Base-by-base conservation (phyloP, 2,797 vertebrate species). In the Semaprochilodus insignis region DNA sequence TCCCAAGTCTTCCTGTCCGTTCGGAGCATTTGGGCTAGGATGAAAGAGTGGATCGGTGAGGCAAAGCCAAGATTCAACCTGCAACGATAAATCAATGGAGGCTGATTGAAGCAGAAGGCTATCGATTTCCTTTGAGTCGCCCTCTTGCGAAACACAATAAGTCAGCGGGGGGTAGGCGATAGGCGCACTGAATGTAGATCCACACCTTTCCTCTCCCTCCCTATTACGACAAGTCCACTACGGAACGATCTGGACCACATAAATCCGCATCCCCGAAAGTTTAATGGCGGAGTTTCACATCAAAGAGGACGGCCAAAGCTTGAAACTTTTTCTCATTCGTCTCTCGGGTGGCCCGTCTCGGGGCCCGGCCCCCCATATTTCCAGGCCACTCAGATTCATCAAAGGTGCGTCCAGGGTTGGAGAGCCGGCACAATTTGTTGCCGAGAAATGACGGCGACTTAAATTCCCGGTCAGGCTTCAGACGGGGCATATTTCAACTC, bases 31-130 rank as follows among this genome's bases (percentile, higher is more conserved):
- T 57, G 57, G 80, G 55, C 0, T 1, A 70, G 77, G 72, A 81
- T 71, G 80, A 62, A 6, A 34, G 77, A 80, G 78, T 79, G 81
- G 84, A 85, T 78, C 81, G 81, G 74, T 62, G 83, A 89, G 78
- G 81, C 78, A 66, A 62, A 66, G 54, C 83, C 75, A 80, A 78
- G 83, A 77, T 84, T 81, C 85, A 77, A 83, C 85, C 78, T 65
- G 71, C 85, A 77, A 48, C 75, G 44, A 76, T 78, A 70, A 87
- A 90, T 90, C 87, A 82, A 88, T 90, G 82, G 52, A 67, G 78
- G 36, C 82, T 85, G 86, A 87, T 86, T 85, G 83, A 80, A 90
- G 85, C 82, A 85, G 86, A 87, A 81, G 81, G 70, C 76, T 87
- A 89, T 88, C 66, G 88, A 88, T 87, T 86, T 71, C 76, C 73